Percentiles rank a stretch among this genome's conserved stretches.
These are phyloP conservation scores for Streblospio benedicti DNA, from an alignment of 1,140 invertebrate species.

Conservation along the genomic window DNA sequence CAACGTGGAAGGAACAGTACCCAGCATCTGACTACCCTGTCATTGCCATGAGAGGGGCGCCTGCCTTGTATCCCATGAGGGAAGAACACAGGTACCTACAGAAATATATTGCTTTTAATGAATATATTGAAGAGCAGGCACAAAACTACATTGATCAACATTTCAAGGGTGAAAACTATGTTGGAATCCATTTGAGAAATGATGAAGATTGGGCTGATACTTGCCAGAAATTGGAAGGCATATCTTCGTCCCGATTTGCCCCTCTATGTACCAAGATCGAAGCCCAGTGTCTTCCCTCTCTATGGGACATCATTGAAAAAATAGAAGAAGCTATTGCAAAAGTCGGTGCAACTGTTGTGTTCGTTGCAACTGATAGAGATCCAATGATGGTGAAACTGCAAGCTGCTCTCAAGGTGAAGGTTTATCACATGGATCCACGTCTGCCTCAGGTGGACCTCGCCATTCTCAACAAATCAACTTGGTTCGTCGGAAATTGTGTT, in stretches of 20 bases:
- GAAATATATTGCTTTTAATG: conserved; percentile 75
- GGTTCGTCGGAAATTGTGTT: conserved; percentile 96
- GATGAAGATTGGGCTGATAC: conserved; percentile 83
- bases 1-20: no score
- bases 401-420: conserved; percentile 50
- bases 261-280: no score
- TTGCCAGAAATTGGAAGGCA: no score
- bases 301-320: no score
- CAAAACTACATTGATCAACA: conserved; percentile 64
- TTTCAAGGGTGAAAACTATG: conserved; percentile 64
- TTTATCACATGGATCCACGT: conserved; percentile 57
- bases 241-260: no score
- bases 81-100: conserved; percentile 71
- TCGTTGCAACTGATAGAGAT: conserved; percentile 83
- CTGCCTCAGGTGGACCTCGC: conserved; percentile 80
- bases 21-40: conserved; percentile 58
- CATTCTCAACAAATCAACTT: conserved; percentile 75
- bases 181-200: conserved; percentile 90
- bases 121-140: conserved; percentile 59
- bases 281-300: no score
- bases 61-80: conserved; percentile 88
- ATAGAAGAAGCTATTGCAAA: no score
- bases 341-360: conserved; percentile 63
- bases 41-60: conserved; percentile 68
- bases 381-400: conserved; percentile 59